Base-by-base conservation (phyloP, 2,888 invertebrate species). In the Anoplius nigerrimus region DNA sequence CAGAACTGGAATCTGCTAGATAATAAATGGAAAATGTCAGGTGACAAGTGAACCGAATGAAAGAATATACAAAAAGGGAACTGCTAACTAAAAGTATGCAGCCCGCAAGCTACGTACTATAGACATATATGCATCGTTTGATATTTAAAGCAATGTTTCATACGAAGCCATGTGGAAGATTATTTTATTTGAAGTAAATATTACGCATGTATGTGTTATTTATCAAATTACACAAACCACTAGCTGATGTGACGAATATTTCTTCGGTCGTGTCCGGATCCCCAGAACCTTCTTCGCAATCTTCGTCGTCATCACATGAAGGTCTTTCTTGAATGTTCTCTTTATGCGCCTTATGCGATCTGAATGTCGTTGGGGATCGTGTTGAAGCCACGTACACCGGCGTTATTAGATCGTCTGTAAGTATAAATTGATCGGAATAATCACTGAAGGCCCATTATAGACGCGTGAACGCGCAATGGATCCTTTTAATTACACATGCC, bases 331-430 rank as follows among this genome's bases (percentile, higher is more conserved):
- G 83, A 72, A 79, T 73, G 72, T 86, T 84, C 71, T 83, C 83
- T 60, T 86, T 86, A 60, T 78, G 79, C 11, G 62, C 71, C 58
- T 84, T 84, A 13, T 34, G 34, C 43, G 84, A 86, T 76, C 82
- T 86, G 62, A 74, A 74, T 6, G 89, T 88, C 21, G 89, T 87
- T 20, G 91, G 93, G 15, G 94, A 94, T 79, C 92, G 91, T 42
- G 94, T 93, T 1, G 96, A 94, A 0, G 96, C 95, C 15, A 96
- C 94, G 87, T 96, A 97, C 0, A 97, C 96, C 0, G 98, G 97
- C 0, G 97, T 97, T 78, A 98, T 97, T 64, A 98, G 92, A 87
- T 97, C 97, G 87, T 98, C 97, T 88, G 80, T 11, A 73, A 75
- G 72, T 45, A 66, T 24, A 69, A 62, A 56, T 46, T 21, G 43